These are phyloP conservation scores for Ommatoiulus sabulosus DNA, from an alignment of 2,888 invertebrate genomes.

Conservation along the genomic window DNA sequence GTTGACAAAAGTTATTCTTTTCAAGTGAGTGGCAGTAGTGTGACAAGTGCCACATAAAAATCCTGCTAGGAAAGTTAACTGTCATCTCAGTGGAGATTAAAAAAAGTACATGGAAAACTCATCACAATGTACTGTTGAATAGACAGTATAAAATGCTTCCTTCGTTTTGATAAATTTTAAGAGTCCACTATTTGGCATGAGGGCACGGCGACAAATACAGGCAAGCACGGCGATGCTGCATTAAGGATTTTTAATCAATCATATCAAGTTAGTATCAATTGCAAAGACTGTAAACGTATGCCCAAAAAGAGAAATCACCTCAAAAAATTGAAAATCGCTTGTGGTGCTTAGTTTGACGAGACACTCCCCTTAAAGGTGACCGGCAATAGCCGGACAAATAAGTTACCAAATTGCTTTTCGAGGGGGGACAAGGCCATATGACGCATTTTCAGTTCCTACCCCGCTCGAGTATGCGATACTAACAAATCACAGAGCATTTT, in stretches of 20 bases:
- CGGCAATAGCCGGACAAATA: no score
- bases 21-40: no score
- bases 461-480: not conserved
- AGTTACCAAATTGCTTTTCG: no score
- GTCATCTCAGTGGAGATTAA: no score
- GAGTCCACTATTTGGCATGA: not conserved
- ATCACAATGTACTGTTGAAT: no score
- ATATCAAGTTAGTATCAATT: conserved; percentile 19
- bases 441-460: not conserved
- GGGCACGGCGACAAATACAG: not conserved
- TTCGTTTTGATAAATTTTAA: no score
- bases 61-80: no score
- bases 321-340: not conserved
- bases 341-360: not conserved
- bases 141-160: no score
- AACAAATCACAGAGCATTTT: not conserved
- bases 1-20: no score
- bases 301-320: conserved; percentile 19
- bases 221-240: conserved; percentile 9
- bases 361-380: not conserved
- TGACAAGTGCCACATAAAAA: no score
- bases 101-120: no score
- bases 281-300: conserved; percentile 12
- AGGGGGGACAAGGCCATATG: no score
- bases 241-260: conserved; percentile 11